Percentiles rank a stretch among this genome's conserved stretches.
These are phyloP conservation scores for Callimorpha dominula DNA, from an alignment of 2,888 invertebrate genomes.

Conservation along the genomic window DNA sequence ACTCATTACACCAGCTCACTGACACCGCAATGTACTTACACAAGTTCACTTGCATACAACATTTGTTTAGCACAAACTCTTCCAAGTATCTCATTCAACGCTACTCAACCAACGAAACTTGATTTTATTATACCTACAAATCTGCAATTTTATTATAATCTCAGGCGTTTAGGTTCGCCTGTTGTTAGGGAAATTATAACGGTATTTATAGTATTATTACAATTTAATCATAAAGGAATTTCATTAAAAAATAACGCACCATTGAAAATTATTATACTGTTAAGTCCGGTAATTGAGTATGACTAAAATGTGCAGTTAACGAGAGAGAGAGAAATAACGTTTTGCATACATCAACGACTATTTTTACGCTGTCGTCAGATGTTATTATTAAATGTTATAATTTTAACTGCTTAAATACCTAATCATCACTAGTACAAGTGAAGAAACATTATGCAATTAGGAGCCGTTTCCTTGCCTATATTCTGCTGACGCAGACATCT, in stretches of 20 bases:
- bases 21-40: conserved; percentile 42
- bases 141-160: conserved; percentile 11
- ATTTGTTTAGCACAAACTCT: conserved; percentile 8
- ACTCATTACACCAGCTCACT: conserved; percentile 54
- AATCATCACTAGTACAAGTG: not conserved
- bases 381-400: not conserved
- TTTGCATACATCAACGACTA: not conserved
- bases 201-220: conserved; percentile 12
- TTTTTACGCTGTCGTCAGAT: not conserved
- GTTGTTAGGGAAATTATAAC: conserved; percentile 8
- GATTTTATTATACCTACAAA: conserved; percentile 8
- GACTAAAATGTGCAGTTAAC: not conserved
- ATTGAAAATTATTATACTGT: not conserved
- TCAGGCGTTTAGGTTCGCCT: conserved; percentile 11
- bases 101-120: conserved; percentile 1
- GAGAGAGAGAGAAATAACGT: not conserved
- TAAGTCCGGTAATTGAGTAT: not conserved
- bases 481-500: no score
- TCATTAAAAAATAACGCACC: conserved; percentile 8
- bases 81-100: not conserved
- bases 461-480: no score
- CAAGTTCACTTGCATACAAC: conserved; percentile 14
- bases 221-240: conserved; percentile 9
- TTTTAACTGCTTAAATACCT: not conserved
- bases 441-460: not conserved